A percentile compares a stretch with the other conserved stretches of the same genome.
phyloP scores from a whole-genome alignment of 2,888 invertebrate species.

The Heliconius erato region DNA sequence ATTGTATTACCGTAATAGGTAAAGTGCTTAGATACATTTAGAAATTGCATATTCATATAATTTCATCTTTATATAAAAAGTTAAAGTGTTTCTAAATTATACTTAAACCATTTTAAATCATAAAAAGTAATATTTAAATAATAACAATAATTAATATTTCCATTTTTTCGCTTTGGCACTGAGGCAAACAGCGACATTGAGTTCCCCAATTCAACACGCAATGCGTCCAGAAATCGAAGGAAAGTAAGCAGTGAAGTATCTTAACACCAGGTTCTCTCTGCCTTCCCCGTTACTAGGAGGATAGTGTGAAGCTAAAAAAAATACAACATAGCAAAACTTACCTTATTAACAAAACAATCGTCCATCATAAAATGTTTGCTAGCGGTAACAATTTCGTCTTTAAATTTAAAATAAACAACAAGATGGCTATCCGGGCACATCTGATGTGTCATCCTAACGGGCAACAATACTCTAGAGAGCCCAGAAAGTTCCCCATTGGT shows the following conservation, averaged over 20 bases:
- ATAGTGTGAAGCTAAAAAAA: not conserved
- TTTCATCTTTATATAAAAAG: too few species aligned
- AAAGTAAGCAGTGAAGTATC: not conserved
- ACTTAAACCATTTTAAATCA: too few species aligned
- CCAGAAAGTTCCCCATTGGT: constrained; percentile 41
- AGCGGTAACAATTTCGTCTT: constrained; percentile 86
- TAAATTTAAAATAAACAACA: constrained; percentile 85
- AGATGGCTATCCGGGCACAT: constrained; percentile 84
- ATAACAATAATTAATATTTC: not conserved
- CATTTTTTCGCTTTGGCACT: not conserved
- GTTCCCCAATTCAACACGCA: not conserved
- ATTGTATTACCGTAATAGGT: too few species aligned
- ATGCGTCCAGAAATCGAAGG: not conserved
- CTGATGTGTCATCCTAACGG: constrained; percentile 77
- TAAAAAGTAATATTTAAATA: too few species aligned
- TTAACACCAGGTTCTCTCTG: not conserved
- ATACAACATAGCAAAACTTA: constrained; percentile 58
- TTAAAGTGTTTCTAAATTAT: too few species aligned
- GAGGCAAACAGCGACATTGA: not conserved
- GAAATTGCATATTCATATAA: too few species aligned
- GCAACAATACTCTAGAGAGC: constrained; percentile 72
- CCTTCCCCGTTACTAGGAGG: not conserved
- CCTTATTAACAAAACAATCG: constrained; percentile 86
- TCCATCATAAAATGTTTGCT: constrained; percentile 83
- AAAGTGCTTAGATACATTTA: too few species aligned